phyloP scores from a whole-genome alignment of 2,113 vertebrate species.

The Tichodroma muraria region DNA sequence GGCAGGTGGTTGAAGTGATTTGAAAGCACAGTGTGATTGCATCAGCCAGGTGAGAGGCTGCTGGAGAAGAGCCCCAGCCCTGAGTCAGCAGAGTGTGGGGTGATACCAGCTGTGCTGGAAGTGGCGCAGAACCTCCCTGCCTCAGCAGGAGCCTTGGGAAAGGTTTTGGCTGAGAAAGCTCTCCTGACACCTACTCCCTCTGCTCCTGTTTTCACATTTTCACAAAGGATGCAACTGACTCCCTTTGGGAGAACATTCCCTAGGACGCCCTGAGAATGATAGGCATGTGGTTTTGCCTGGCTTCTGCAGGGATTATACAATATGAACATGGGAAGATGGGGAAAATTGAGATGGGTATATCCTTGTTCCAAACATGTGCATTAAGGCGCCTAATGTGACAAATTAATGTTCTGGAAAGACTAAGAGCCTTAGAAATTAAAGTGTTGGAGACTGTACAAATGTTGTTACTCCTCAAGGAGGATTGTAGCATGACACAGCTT shows the following conservation, averaged over 20 bases:
- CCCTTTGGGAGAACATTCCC: background rate
- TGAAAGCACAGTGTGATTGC: background rate
- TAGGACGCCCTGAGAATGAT: background rate
- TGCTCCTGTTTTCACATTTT: background rate
- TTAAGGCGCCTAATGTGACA: background rate
- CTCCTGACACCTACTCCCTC: background rate
- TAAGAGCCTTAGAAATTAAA: background rate
- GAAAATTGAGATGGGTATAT: background rate
- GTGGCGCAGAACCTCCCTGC: background rate
- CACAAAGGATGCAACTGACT: background rate
- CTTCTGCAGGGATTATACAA: background rate
- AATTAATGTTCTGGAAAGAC: background rate
- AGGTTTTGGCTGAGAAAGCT: background rate
- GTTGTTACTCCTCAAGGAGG: background rate
- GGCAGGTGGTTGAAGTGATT: background rate
- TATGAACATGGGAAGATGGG: background rate
- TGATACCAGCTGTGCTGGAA: background rate
- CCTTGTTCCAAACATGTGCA: background rate
- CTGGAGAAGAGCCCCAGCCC: background rate
- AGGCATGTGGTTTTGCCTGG: background rate
- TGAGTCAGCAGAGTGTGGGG: background rate
- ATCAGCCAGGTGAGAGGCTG: conserved; percentile 31
- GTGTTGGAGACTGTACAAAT: background rate
- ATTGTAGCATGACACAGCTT: background rate
- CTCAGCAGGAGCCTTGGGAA: background rate